Percentiles rank a stretch among this genome's conserved stretches.
These are phyloP conservation scores for Xenentodon cancila DNA, from an alignment of 2,797 vertebrate species.

Conservation along the genomic window DNA sequence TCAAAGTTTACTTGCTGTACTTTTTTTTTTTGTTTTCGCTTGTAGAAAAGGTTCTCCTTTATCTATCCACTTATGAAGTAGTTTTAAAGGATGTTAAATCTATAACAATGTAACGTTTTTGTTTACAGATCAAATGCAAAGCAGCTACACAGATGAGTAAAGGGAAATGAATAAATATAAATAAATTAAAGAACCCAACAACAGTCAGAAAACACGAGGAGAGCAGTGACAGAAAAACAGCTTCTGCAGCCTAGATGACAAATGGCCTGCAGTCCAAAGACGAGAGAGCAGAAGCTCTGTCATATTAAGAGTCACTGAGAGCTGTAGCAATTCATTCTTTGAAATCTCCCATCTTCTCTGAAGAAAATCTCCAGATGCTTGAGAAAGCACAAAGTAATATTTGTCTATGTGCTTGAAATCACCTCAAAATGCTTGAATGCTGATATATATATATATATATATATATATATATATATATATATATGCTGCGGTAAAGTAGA, in stretches of 20 bases:
- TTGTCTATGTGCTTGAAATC: slow-evolving; percentile 56
- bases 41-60: slow-evolving; percentile 20
- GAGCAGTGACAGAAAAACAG: background rate
- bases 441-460: slow-evolving; percentile 26
- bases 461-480: too few species aligned
- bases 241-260: slow-evolving; percentile 35
- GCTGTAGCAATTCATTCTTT: slow-evolving; percentile 43
- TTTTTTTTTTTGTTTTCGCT: slow-evolving; percentile 43
- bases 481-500: slow-evolving; percentile 54
- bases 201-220: background rate
- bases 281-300: slow-evolving; percentile 14
- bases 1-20: slow-evolving; percentile 77
- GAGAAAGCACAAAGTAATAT: slow-evolving; percentile 66
- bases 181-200: slow-evolving; percentile 1
- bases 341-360: slow-evolving; percentile 44
- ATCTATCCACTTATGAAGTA: slow-evolving; percentile 7
- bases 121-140: slow-evolving; percentile 20
- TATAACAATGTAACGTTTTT: background rate
- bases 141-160: slow-evolving; percentile 11
- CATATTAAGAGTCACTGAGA: slow-evolving; percentile 18
- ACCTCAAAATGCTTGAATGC: slow-evolving; percentile 63
- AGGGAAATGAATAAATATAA: slow-evolving; percentile 7
- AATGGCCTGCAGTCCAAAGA: slow-evolving; percentile 42
- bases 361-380: slow-evolving; percentile 58
- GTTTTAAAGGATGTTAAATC: slow-evolving; percentile 28